Conservation (phyloP, 2,888 invertebrate species). For the Anarsia innoxiella region DNA sequence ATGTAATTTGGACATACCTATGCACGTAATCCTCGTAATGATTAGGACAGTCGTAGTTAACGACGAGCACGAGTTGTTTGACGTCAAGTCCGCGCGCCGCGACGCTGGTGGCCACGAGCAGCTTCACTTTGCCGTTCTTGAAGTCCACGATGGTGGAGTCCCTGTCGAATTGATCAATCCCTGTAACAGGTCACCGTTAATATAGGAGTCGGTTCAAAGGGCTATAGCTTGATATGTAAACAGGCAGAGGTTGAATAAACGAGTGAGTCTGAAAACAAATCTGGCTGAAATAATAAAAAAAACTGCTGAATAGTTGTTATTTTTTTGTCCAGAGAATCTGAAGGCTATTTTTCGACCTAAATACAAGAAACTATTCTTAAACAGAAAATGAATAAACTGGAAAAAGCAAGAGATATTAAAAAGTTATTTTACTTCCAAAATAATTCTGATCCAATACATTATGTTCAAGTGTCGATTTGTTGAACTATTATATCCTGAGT, state of each 20-base stretch:
- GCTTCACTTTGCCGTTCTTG: slow-evolving; percentile 93
- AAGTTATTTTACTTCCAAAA: neutral
- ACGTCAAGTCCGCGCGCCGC: slow-evolving; percentile 99
- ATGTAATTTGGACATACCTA: too few species aligned
- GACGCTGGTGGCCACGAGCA: slow-evolving; percentile 97
- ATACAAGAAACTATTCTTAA: too few species aligned
- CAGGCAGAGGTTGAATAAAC: neutral
- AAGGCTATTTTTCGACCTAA: too few species aligned
- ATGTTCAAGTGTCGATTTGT: too few species aligned
- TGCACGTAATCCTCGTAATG: slow-evolving; percentile 99
- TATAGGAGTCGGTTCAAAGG: slow-evolving; percentile 41
- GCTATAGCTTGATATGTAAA: slow-evolving; percentile 16
- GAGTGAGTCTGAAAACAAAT: too few species aligned
- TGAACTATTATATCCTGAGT: too few species aligned
- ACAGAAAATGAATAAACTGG: too few species aligned
- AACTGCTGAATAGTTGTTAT: neutral
- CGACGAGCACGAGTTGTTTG: slow-evolving; percentile 96
- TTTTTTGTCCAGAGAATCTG: too few species aligned
- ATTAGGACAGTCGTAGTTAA: slow-evolving; percentile 99
- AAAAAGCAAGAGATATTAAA: too few species aligned
- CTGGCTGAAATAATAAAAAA: neutral
- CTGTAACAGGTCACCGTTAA: slow-evolving; percentile 69
- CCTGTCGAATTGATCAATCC: slow-evolving; percentile 99
- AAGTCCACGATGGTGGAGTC: slow-evolving; percentile 99
- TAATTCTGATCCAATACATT: too few species aligned